Evolutionary conservation across 2,888 invertebrate species (phyloP), one percentile per base, ranked within the genome.

Genomic region (Zaprionus lineosus): DNA sequence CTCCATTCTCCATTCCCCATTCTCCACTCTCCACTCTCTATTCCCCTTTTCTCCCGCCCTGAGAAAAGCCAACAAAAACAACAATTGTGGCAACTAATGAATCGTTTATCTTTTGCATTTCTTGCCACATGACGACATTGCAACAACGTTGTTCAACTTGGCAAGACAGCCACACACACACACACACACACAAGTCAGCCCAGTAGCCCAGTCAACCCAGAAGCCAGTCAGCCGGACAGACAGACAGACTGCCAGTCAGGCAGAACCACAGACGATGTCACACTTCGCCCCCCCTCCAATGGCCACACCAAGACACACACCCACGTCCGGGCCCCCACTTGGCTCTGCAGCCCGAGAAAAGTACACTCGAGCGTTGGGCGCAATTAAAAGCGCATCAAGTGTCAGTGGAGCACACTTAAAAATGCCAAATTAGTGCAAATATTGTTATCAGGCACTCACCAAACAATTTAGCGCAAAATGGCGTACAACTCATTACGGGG

Each of bases 311-410:
- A n/a, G n/a, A n/a, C 33, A 8, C 34, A 26, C 33, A 41, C 50
- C 31, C 55, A 43, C 50, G 33, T 14, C 9, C 31, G 11, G 3
- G 9, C 31, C 3, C 12, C 11, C 12, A 3, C 31, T 31, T 31
- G 2, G 2, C 31, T 12, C 40, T 46, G 36, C 44, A 52, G 51
- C 46, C 39, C 31, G 67, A 56, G 56, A 51, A 57, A 56, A 77
- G 86, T 55, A 79, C 78, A 71, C 86, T 85, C 74, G 68, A 85
- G 84, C 79, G 83, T 86, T 87, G 76, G 86, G 86, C 84, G 88
- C 88, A 88, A 88, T 88, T 88, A 88, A 88, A 88, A 88, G 88
- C 86, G 88, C 88, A 88, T 88, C 88, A 88, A 88, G 88, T 88
- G 88, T 88, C 88, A 83, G 86, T 85, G 79, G 81, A 88, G 88